Evolutionary conservation across 2,797 vertebrate species (phyloP).

Genomic region (Chaetodon trifasciatus): DNA sequence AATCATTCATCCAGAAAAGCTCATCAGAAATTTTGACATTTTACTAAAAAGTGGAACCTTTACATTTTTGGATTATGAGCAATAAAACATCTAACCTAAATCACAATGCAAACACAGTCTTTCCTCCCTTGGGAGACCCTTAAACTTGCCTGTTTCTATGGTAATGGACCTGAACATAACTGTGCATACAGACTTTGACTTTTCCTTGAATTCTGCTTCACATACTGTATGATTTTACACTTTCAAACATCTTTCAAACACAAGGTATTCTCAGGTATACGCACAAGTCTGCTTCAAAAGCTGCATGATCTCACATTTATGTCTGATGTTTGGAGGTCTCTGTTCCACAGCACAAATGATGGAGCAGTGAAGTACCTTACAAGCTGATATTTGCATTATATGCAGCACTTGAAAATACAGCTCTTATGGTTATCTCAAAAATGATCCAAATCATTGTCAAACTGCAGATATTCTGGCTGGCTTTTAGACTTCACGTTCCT

Average conservation of each 20-base stretch:
- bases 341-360: neutral
- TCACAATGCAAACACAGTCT: neutral
- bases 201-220: neutral
- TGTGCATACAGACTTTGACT: neutral
- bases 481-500: neutral
- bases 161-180: neutral
- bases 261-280: too few relatives aligned
- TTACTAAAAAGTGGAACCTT: neutral
- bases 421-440: neutral
- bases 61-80: neutral
- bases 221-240: too few relatives aligned
- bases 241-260: too few relatives aligned
- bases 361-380: neutral
- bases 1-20: neutral
- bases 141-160: neutral
- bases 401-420: neutral
- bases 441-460: neutral
- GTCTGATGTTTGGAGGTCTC: neutral
- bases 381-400: neutral
- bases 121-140: neutral
- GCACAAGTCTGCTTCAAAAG: neutral
- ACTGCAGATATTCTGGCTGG: neutral
- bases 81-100: constrained; percentile 6
- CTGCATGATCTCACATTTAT: neutral
- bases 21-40: neutral